A percentile compares a stretch with the other conserved stretches of the same genome.
Conservation (phyloP, 1,140 invertebrate species). For the Drosophila nebulosa region DNA sequence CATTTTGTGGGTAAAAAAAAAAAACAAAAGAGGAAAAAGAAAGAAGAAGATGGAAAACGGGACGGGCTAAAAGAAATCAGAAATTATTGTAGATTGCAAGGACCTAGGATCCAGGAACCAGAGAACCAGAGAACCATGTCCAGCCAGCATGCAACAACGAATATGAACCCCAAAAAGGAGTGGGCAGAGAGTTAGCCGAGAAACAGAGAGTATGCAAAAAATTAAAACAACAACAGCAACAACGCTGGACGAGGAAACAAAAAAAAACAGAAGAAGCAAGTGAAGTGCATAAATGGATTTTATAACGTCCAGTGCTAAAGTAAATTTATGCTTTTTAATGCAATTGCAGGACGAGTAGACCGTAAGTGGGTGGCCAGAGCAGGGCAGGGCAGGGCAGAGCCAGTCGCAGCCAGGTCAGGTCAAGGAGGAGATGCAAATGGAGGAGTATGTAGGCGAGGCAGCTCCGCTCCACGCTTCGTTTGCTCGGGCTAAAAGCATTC, state of each 20-base stretch:
- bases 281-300: constrained; percentile 80
- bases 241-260: not conserved
- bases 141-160: constrained; percentile 69
- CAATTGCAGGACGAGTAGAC: constrained; percentile 77
- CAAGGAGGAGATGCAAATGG: not conserved
- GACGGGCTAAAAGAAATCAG: constrained; percentile 66
- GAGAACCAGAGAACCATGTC: constrained; percentile 25
- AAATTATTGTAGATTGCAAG: constrained; percentile 77
- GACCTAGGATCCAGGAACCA: constrained; percentile 4
- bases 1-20: constrained; percentile 54
- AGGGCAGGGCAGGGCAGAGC: not conserved
- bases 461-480: constrained; percentile 46
- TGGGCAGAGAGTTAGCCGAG: not conserved
- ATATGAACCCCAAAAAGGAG: constrained; percentile 21
- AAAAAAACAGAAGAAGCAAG: constrained; percentile 60
- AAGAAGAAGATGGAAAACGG: constrained; percentile 32
- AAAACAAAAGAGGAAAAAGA: constrained; percentile 9
- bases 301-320: constrained; percentile 77
- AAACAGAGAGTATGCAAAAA: not conserved
- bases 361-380: constrained; percentile 58
- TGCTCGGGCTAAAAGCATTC: constrained; percentile 62
- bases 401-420: constrained; percentile 8
- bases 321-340: constrained; percentile 80
- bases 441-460: not conserved
- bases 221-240: not conserved